A percentile compares a stretch with the other conserved stretches of the same genome.
phyloP scores from a whole-genome alignment of 2,113 vertebrate genomes.

The Camelus bactrianus region DNA sequence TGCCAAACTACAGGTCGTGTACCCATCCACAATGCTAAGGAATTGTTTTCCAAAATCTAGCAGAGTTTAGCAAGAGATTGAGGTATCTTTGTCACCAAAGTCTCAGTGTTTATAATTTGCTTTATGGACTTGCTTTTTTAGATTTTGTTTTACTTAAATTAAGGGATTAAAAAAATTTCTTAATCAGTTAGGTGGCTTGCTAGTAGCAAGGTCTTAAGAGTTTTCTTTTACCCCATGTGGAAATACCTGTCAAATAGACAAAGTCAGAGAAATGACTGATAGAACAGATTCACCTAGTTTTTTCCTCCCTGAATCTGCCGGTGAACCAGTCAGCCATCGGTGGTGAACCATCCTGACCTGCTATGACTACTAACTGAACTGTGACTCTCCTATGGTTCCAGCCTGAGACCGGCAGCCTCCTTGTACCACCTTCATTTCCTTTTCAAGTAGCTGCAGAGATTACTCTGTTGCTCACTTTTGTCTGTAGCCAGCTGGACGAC shows the following conservation, averaged over 20 bases:
- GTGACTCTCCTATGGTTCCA: background rate
- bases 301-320: background rate
- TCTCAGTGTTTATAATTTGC: background rate
- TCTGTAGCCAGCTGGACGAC: slow-evolving; percentile 3
- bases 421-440: slow-evolving; percentile 3
- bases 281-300: background rate
- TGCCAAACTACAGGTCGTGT: background rate
- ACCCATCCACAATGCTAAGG: background rate
- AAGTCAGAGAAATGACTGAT: slow-evolving; percentile 23
- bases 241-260: background rate
- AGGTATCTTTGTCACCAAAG: background rate
- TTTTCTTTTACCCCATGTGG: background rate
- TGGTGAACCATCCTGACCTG: background rate
- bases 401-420: background rate
- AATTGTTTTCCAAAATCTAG: background rate
- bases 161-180: background rate
- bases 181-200: background rate
- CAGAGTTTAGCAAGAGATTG: background rate
- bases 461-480: background rate
- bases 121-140: background rate
- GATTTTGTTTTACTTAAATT: background rate
- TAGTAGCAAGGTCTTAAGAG: background rate
- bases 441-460: slow-evolving; percentile 46
- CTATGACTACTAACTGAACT: background rate
- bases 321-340: background rate